Percentiles rank a stretch among this genome's conserved stretches.
Conservation (phyloP, 2,888 invertebrate genomes). For the Odontomyia ornata region DNA sequence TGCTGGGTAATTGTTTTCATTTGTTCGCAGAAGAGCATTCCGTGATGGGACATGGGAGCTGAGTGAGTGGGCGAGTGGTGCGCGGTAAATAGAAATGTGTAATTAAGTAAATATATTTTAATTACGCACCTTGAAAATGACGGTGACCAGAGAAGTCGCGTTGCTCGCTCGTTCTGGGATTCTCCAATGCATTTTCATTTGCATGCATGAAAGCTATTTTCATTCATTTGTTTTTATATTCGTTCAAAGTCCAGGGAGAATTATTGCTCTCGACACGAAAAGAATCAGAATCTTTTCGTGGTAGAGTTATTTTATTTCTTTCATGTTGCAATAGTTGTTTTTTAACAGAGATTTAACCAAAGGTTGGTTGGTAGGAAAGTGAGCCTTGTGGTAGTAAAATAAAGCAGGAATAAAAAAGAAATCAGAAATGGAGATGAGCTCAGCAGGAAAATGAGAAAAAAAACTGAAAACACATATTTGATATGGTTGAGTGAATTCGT, state of each 20-base stretch:
- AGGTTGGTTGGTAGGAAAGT: background rate
- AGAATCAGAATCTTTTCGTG: conserved; percentile 9
- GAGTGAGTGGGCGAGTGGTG: background rate
- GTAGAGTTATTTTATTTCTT: background rate
- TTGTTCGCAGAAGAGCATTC: conserved; percentile 5
- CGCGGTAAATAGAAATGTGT: background rate
- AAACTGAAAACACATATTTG: too few species aligned
- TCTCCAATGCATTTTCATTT: conserved; percentile 15
- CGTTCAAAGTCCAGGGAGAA: background rate
- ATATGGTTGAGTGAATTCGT: too few species aligned
- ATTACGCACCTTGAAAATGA: conserved; percentile 20
- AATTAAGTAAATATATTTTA: conserved; percentile 7
- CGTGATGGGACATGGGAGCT: background rate
- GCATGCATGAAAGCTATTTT: conserved; percentile 16
- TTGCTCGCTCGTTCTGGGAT: background rate
- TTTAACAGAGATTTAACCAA: background rate
- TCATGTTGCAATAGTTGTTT: background rate
- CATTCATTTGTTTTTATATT: background rate
- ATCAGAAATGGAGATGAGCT: too few species aligned
- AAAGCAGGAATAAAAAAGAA: too few species aligned
- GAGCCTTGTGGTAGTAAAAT: too few species aligned
- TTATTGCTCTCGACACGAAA: conserved; percentile 23
- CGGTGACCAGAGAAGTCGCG: background rate
- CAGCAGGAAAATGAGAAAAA: too few species aligned
- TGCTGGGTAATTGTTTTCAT: conserved; percentile 16